These are phyloP conservation scores for Belonocnema kinseyi DNA, from an alignment of 1,140 invertebrate species.

Conservation along the genomic window DNA sequence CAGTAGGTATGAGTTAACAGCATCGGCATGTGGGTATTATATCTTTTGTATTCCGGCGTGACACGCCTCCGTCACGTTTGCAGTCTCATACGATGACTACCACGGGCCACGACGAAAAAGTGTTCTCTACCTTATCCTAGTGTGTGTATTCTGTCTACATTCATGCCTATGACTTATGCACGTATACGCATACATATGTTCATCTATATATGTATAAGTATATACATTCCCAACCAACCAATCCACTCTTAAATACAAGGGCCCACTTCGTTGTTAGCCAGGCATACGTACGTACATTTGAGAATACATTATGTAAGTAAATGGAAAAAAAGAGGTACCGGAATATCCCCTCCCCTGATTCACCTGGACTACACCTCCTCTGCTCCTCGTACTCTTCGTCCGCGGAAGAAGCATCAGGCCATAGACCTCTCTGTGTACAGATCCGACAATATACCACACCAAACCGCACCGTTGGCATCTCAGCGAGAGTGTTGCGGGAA, in stretches of 20 bases:
- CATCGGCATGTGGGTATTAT: constrained; percentile 63
- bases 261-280: constrained; percentile 45
- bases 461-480: constrained; percentile 49
- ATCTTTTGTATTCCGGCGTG: constrained; percentile 65
- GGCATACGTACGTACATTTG: constrained; percentile 62
- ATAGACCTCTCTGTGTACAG: constrained; percentile 60
- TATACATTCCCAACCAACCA: constrained; percentile 13
- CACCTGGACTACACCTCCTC: constrained; percentile 19
- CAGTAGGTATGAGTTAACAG: constrained; percentile 57
- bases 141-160: constrained; percentile 4
- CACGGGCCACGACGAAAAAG: constrained; percentile 39
- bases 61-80: constrained; percentile 69
- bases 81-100: constrained; percentile 52
- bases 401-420: constrained; percentile 60
- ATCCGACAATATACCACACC: constrained; percentile 56
- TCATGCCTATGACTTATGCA: constrained; percentile 6
- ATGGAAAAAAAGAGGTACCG: constrained; percentile 58
- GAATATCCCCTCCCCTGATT: constrained; percentile 53
- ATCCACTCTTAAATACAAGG: constrained; percentile 31
- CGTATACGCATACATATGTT: neutral
- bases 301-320: constrained; percentile 68
- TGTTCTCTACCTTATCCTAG: constrained; percentile 23
- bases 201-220: constrained; percentile 16
- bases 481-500: constrained; percentile 35
- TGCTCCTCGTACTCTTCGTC: constrained; percentile 53